Base-by-base conservation (phyloP, 2,888 invertebrate genomes). In the Chironomus tentans region DNA sequence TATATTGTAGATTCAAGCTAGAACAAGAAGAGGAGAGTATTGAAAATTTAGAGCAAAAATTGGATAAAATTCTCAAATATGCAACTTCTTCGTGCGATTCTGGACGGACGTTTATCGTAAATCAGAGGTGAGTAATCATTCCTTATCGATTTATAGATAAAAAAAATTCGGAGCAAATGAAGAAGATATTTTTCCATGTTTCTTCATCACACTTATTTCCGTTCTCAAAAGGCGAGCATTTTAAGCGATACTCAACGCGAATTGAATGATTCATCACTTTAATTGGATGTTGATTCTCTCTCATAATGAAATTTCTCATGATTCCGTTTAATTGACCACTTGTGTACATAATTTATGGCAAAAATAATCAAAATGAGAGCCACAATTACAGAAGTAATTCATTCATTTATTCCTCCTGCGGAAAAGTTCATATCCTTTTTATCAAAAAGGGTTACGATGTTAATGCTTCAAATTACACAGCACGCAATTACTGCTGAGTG, bases 1-100 rank as follows among this genome's bases (percentile, higher is more conserved):
- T 15, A 5, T 47, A 12, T 70, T 68, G 15, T 22, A 74, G 74
- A 48, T 68, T n/a, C 22, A 65, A 68, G 47, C 74, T 74, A 13
- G 74, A 74, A 48, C 68, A 74, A 24, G 46, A 68, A 21, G 74
- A 74, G 21, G 18, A 47, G 21, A 68, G 68, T 12, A 90, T 97
- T 78, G 96, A 96, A 81, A 89, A 90, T 79, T 86, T 97, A 80
- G 97, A 97, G 84, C 90, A 89, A 80, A 93, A 93, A 82, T 85
- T 97, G 78, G 96, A 97, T 81, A 95, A 94, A 88, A 94, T 95
- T 81, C 87, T 97, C 76, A 96, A 96, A 85, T 88, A 92, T 80
- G 95, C 97, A 84, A 91, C 91, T 81, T 85, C 89, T 79, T 96
- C 97, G 91, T 91, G 96, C 79, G 97, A 97, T 80, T 88, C 92